Evolutionary conservation across 2,797 vertebrate species (phyloP), one percentile per base, ranked within the genome.

Genomic region (Balearica regulorum): DNA sequence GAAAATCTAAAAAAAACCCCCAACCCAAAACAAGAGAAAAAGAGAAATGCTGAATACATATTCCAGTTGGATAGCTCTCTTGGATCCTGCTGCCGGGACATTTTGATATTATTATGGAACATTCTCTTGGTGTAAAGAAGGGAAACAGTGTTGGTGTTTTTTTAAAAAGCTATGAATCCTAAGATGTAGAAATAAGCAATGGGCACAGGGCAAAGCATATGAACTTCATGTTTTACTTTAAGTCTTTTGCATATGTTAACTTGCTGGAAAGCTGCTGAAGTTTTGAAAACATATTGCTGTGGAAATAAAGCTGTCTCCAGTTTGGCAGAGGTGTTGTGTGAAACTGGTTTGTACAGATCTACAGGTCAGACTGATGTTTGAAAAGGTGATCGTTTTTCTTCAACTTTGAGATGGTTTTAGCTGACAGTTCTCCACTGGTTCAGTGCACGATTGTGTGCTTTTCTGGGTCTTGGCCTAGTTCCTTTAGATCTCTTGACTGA

Each of bases 391-490:
- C 0, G 0, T 11, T 76, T 58, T 37, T 48, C 35, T 44, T 82
- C 16, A 39, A 5, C 68, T 76, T 73, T 8, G 54, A 60, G 29
- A 9, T 48, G 68, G 64, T 73, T 93, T 91, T 43, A 80, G 87
- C 31, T 13, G 35, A 3, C 39, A 49, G 58, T 53, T 57, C 53
- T 79, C 26, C 48, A 3, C 29, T 58, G 76, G 33, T 69, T 90
- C 35, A 35, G 31, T 51, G 22, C 77, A 41, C 25, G 57, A 61
- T 51, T 43, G 29, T 16, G 6, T 75, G 48, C 66, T 84, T 90
- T 94, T 81, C 77, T 92, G 83, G 53, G 71, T 70, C 83, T 84
- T 96, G 75, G 87, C 78, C 87, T 89, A 69, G 60, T 93, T 92
- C 57, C 44, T 69, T 61, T 71, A 87, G 71, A 65, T 85, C 71